Conservation (phyloP, 2,888 invertebrate genomes). For the Caenorhabditis uteleia region DNA sequence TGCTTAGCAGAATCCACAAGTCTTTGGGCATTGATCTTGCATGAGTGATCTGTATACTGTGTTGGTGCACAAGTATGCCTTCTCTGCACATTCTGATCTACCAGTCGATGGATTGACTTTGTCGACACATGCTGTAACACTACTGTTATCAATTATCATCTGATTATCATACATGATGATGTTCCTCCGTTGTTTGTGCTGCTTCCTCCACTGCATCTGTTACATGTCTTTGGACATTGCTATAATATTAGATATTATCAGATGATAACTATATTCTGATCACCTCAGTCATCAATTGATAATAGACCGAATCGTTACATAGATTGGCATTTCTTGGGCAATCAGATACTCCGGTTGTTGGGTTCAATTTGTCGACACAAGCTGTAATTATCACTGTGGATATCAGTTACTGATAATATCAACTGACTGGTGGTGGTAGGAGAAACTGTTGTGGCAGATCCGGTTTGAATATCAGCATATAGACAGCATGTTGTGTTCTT, state of each 20-base stretch:
- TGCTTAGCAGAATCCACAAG: slow-evolving; percentile 45
- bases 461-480: slow-evolving; percentile 18
- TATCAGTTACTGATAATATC: slow-evolving; percentile 6
- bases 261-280: neutral
- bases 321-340: slow-evolving; percentile 28
- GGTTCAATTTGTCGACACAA: slow-evolving; percentile 29
- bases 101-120: slow-evolving; percentile 36
- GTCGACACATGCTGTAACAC: slow-evolving; percentile 19
- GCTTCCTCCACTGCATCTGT: slow-evolving; percentile 1
- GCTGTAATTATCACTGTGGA: slow-evolving; percentile 9
- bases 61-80: slow-evolving; percentile 41
- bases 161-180: too few species aligned
- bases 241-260: neutral
- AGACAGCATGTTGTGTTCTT: slow-evolving; percentile 26
- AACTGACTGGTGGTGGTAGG: slow-evolving; percentile 10
- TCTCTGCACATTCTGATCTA: slow-evolving; percentile 33
- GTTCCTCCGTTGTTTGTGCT: neutral
- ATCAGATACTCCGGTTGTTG: slow-evolving; percentile 33
- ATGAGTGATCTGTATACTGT: slow-evolving; percentile 35
- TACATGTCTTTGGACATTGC: slow-evolving; percentile 9
- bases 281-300: slow-evolving; percentile 29
- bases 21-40: slow-evolving; percentile 43
- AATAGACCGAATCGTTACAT: slow-evolving; percentile 30
- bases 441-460: slow-evolving; percentile 22
- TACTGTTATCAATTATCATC: too few species aligned